Evolutionary conservation across 2,888 invertebrate genomes (phyloP), one percentile per base, ranked within the genome.

Genomic region (Trichopria drosophilae): DNA sequence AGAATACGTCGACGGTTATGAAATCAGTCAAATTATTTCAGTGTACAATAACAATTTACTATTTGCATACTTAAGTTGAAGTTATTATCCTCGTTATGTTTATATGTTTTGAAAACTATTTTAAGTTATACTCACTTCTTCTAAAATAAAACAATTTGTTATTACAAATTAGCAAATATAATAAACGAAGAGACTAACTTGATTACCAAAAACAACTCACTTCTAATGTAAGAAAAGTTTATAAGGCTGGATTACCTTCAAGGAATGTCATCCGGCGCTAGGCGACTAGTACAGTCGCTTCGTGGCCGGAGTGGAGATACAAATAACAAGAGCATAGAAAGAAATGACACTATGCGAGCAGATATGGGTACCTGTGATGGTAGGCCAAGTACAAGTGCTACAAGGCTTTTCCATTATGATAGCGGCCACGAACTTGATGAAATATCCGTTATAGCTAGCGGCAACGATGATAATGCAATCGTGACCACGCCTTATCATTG

Each of bases 391-490:
- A 72, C 71, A 32, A 73, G 72, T 49, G 75, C 73, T 12, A 75
- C 75, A 18, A 65, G 72, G 43, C 65, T 75, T 49, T 75, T 68
- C 53, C 71, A 73, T 51, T 75, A 73, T 61, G 75, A 75, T 56
- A 75, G 74, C 62, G 74, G 73, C 37, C 76, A 76, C 62, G 79
- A 79, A 56, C 71, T 79, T 54, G 78, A 79, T 61, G 79, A 80
- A 65, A 80, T 81, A 51, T 79, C 81, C 29, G 80, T 81, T 51
- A 78, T 81, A 50, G 72, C 55, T 36, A 65, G 68, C 44, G 62
- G 67, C 15, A 66, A 63, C 59, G 71, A 70, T 53, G 72, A 64
- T 43, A 65, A 66, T 47, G 64, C 67, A 67, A 77, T 70, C 43
- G 66, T 66, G 67, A 76, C 68, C 19, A 73, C 75, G 23, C 79